phyloP scores from a whole-genome alignment of 2,888 invertebrate species.

The Fissipunctia ypsillon region DNA sequence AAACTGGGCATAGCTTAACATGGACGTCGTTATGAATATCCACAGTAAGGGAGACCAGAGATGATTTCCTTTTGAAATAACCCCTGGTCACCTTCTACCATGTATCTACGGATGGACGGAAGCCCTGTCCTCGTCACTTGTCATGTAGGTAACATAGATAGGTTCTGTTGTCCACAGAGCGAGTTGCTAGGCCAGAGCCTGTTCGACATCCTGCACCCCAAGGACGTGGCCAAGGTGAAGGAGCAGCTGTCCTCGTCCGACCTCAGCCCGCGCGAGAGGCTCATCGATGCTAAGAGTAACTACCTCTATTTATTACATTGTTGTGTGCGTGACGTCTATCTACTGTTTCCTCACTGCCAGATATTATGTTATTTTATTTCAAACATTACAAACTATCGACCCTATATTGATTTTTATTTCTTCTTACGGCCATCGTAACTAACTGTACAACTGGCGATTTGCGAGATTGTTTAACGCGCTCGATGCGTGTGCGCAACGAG shows the following conservation, averaged over 20 bases:
- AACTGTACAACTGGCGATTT: neutral
- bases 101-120: neutral
- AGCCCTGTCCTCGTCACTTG: neutral
- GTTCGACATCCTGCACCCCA: conserved; percentile 98
- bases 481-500: neutral
- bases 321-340: neutral
- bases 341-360: neutral
- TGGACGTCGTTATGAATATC: neutral
- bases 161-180: conserved; percentile 86
- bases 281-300: conserved; percentile 98
- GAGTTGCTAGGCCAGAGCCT: conserved; percentile 97
- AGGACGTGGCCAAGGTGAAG: conserved; percentile 98
- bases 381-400: neutral
- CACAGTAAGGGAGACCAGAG: neutral
- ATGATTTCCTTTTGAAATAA: conserved; percentile 4
- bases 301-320: conserved; percentile 2
- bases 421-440: neutral
- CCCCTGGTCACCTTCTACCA: neutral
- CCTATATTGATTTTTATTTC: neutral
- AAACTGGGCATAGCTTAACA: no score
- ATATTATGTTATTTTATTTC: neutral
- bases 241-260: conserved; percentile 98
- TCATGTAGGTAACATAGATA: conserved; percentile 8
- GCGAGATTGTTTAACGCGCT: neutral
- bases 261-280: conserved; percentile 95